Conservation (phyloP, 2,888 invertebrate genomes). For the Drosophila ustulata region DNA sequence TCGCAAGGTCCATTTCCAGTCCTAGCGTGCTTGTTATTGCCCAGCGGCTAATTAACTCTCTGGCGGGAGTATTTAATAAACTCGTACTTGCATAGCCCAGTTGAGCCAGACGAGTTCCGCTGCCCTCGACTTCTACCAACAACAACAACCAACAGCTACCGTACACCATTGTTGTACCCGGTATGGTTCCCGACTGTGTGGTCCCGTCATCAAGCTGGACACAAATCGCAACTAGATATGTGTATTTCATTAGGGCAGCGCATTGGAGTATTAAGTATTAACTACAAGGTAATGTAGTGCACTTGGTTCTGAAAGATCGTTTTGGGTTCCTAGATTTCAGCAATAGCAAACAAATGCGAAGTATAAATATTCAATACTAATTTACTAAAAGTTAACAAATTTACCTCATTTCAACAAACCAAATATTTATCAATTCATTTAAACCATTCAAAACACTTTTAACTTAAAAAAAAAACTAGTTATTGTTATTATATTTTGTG, state of each 20-base stretch:
- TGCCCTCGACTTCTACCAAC: too few relatives aligned
- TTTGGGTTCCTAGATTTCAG: too few relatives aligned
- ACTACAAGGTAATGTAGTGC: too few relatives aligned
- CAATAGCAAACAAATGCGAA: too few relatives aligned
- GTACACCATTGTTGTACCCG: constrained; percentile 24
- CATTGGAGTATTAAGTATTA: not conserved
- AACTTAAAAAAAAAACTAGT: too few relatives aligned
- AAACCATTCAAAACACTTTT: too few relatives aligned
- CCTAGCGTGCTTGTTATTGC: constrained; percentile 20
- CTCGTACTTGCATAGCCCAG: not conserved
- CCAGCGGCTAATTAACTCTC: constrained; percentile 50
- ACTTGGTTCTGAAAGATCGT: too few relatives aligned
- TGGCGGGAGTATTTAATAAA: not conserved
- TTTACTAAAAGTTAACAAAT: too few relatives aligned
- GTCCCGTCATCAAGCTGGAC: constrained; percentile 45
- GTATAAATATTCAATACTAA: too few relatives aligned
- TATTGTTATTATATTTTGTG: too few relatives aligned
- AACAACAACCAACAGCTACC: constrained; percentile 22
- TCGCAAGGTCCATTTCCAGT: constrained; percentile 8
- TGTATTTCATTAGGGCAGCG: not conserved
- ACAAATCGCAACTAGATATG: constrained; percentile 35
- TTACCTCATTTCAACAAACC: too few relatives aligned
- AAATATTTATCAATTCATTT: too few relatives aligned
- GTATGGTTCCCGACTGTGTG: constrained; percentile 36
- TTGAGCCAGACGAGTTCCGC: not conserved